These are phyloP conservation scores for Drosophila biarmipes DNA, from an alignment of 1,140 invertebrate genomes.

Conservation along the genomic window DNA sequence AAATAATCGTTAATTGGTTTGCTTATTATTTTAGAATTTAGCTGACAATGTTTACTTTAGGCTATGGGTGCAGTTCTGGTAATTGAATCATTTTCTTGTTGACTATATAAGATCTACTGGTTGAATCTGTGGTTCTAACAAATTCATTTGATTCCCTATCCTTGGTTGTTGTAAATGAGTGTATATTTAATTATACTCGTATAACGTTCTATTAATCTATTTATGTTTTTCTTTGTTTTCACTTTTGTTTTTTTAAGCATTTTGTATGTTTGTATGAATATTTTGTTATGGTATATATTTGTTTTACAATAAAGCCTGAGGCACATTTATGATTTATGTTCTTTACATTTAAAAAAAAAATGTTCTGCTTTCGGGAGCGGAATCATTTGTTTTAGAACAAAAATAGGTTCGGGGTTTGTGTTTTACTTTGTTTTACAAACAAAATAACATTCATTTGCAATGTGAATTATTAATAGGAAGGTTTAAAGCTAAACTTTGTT, in stretches of 20 bases:
- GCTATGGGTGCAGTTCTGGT: constrained; percentile 29
- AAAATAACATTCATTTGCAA: constrained; percentile 60
- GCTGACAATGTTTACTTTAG: constrained; percentile 40
- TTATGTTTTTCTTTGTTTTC: constrained; percentile 32
- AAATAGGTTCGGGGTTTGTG: constrained; percentile 20
- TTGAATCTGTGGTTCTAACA: constrained; percentile 53
- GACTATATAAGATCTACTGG: constrained; percentile 43
- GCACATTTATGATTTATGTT: constrained; percentile 70
- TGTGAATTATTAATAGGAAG: constrained; percentile 21
- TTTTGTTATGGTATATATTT: constrained; percentile 61
- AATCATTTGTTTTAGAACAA: constrained; percentile 31
- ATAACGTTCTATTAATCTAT: constrained; percentile 62
- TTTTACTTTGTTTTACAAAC: constrained; percentile 78
- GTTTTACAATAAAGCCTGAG: constrained; percentile 83
- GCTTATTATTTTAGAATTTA: constrained; percentile 25
- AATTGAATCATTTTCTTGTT: constrained; percentile 21
- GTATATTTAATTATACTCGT: constrained; percentile 71
- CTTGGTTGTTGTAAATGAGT: constrained; percentile 72
- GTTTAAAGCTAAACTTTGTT: constrained; percentile 56
- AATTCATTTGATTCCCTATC: constrained; percentile 67
- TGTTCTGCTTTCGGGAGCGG: background rate
- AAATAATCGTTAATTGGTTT: constrained; percentile 15
- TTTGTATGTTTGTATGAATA: constrained; percentile 63
- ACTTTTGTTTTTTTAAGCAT: constrained; percentile 36
- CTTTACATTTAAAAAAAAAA: constrained; percentile 40